Base-by-base conservation (phyloP, 2,113 vertebrate species). In the Heterotilapia buettikoferi region DNA sequence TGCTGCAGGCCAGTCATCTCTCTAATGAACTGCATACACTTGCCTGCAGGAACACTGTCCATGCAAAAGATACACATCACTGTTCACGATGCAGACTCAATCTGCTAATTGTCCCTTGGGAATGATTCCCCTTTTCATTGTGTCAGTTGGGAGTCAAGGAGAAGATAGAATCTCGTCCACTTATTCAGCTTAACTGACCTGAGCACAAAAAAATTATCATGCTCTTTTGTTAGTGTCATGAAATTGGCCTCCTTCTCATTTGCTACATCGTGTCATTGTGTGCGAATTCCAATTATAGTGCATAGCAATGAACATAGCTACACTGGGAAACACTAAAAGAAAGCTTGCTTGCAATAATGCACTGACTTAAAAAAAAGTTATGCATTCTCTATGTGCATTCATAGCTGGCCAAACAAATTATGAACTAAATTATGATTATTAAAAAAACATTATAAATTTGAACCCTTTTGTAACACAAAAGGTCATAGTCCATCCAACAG, bases 91-190 rank as follows among this genome's bases (percentile, higher is more conserved):
- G 90, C 36, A 19, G 59, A 80, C 84, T 82, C 82, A 63, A 84
- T 94, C 92, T 91, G 87, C 91, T 96, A 95, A 96, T 96, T 96
- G 95, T 92, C 93, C 91, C 52, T 5, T 19, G 86, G 92, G 90
- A 93, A 94, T 91, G 87, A 76, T 80, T 84, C 92, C 90, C 89
- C 84, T 83, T 93, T 89, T 90, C 88, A 92, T 80, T 83, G 84
- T 89, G 89, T 93, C 89, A 85, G 84, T 53, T 38, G 90, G 95
- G 95, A 95, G 95, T 96, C 96, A 96, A 94, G 96, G 95, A 96
- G 95, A 95, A 90, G 91, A 56, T 86, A 88, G 68, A 92, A 66
- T 10, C 21, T 6, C 6, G 82, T 86, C 84, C 90, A 89, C 83
- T 92, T 84, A 95, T 95, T 83, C 84, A 78, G 54, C 71, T 79